phyloP scores from a whole-genome alignment of 2,797 vertebrate genomes.

The Lycodopsis pacificus region DNA sequence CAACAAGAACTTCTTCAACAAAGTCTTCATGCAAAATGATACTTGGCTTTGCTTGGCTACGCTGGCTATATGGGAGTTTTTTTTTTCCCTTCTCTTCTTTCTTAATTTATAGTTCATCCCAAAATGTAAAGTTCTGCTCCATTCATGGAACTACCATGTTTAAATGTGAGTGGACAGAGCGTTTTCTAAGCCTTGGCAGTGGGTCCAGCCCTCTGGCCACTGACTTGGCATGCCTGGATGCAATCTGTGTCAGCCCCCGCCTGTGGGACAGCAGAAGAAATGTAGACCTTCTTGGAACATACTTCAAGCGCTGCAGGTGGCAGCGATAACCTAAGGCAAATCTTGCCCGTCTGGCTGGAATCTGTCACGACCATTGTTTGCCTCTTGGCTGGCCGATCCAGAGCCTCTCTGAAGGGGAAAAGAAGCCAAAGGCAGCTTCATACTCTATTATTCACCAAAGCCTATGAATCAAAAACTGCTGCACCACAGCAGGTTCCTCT shows the following conservation, averaged over 20 bases:
- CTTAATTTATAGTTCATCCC: neutral
- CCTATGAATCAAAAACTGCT: neutral
- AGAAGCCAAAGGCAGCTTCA: constrained; percentile 8
- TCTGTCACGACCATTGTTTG: constrained; percentile 21
- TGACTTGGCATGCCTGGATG: constrained; percentile 56
- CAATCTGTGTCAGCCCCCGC: constrained; percentile 58
- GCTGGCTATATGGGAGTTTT: neutral
- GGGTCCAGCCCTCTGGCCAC: constrained; percentile 27
- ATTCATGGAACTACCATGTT: constrained; percentile 10
- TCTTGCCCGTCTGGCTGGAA: constrained; percentile 40
- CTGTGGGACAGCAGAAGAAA: constrained; percentile 43
- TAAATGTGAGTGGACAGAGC: constrained; percentile 15
- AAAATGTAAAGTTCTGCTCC: neutral
- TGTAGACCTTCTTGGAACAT: constrained; percentile 41
- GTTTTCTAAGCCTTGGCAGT: constrained; percentile 30
- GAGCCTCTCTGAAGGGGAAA: neutral
- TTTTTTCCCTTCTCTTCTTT: neutral
- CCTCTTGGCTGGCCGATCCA: constrained; percentile 15
- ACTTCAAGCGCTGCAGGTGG: constrained; percentile 51
- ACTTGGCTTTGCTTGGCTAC: neutral
- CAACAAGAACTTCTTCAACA: neutral
- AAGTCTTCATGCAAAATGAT: neutral
- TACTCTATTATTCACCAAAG: constrained; percentile 3
- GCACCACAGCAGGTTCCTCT: neutral
- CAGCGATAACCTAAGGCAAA: constrained; percentile 49